Evolutionary conservation across 53 echinoderm and acorn worm genomes (phyloP), one percentile per base, ranked within the genome.

Genomic region (Arbacia lixula): DNA sequence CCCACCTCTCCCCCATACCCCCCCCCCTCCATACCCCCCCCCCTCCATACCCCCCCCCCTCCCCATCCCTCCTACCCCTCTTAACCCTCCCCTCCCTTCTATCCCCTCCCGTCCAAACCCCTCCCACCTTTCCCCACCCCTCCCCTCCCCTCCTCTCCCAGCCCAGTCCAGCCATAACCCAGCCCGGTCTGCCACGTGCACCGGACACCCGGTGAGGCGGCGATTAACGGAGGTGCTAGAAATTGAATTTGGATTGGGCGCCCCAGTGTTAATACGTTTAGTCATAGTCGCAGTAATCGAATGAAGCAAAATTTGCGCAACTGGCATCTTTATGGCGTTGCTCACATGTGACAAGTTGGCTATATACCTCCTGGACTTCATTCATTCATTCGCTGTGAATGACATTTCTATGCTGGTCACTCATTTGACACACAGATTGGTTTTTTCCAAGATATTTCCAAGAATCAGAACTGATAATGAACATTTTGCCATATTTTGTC

Each of bases 221-320:
- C 78, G 78, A 77, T 77, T 77, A 77, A 58, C 78, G 55, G 78
- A 77, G 78, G 78, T 77, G 78, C 39, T 12, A 77, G 74, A 77
- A 77, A 57, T 77, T 58, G 58, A 77, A 57, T 77, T 58, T 56
- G 58, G 58, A 57, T 77, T 56, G 58, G 78, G 57, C 46, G 36
- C 78, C 56, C 78, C 40, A 53, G 78, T 77, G 78, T 77, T 76
- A 77, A 77, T 77, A 56, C 35, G 78, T 77, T 77, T 77, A 77
- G 78, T 77, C 78, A 77, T 58, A 77, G 36, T 77, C 28, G 39
- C 57, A 58, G 42, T 77, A 77, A 77, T 77, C 78, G 37, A 77
- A 74, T 74, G 43, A 69, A 42, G 69, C n/a, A n/a, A 69, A 69
- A 74, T 74, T 74, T 74, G 53, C 53, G 74, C 74, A 74, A 74